Conservation (phyloP, 2,113 vertebrate species). For the Steatornis caripensis region DNA sequence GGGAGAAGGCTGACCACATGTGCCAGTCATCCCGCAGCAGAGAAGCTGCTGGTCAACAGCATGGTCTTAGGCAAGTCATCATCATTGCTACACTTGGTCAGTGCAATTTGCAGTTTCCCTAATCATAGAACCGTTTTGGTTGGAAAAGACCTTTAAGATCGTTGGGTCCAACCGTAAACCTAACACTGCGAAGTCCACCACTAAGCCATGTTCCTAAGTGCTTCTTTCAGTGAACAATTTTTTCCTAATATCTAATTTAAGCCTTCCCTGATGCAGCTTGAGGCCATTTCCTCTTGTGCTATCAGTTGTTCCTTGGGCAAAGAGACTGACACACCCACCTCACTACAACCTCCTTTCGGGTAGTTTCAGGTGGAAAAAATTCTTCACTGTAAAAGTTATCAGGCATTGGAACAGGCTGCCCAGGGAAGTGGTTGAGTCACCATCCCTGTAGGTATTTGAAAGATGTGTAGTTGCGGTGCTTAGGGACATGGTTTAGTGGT, state of each 20-base stretch:
- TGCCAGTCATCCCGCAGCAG: not conserved
- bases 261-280: not conserved
- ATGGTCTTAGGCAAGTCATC: not conserved
- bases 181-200: too few species aligned
- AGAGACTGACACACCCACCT: not conserved
- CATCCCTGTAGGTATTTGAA: too few species aligned
- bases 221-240: not conserved
- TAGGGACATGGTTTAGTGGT: too few species aligned
- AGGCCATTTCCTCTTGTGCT: not conserved
- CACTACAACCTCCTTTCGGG: not conserved
- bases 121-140: too few species aligned
- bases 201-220: too few species aligned
- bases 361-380: not conserved
- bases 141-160: too few species aligned
- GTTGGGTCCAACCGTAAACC: too few species aligned
- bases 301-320: not conserved
- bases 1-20: accelerated
- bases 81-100: not conserved
- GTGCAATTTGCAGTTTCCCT: not conserved
- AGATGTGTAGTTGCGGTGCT: too few species aligned
- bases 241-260: not conserved
- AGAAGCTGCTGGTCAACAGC: not conserved
- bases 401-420: too few species aligned
- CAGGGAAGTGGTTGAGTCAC: too few species aligned
- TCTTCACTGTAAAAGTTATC: too few species aligned